Evolutionary conservation across 2,888 invertebrate species (phyloP), one percentile per base, ranked within the genome.

Genomic region (Philereme vetulata): DNA sequence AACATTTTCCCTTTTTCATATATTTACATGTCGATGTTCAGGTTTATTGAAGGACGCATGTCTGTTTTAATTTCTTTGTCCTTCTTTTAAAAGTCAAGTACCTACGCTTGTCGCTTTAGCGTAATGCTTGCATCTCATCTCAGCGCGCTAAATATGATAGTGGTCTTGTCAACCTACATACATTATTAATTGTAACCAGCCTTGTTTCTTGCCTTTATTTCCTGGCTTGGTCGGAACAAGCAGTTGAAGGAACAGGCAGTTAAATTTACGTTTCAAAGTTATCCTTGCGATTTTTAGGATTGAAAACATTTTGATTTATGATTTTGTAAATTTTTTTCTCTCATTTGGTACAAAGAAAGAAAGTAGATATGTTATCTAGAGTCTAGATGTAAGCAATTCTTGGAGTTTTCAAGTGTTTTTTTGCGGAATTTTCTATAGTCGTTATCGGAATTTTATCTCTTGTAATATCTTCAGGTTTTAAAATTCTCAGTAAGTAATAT

Each of bases 1-100:
- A 76, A 77, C 78, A 77, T 77, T 87, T 82, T 81, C 82, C 83
- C 81, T 81, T 82, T 85, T 79, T 75, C 75, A 70, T 81, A 82
- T 85, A 82, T 85, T 84, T 80, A 71, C 80, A 82, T 83, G 70
- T 79, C 72, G 79, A 82, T 82, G 66, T 71, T 56, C 52, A 56
- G 58, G 62, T 72, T 73, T 74, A 77, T 76, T 66, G 65, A 66
- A 71, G 65, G 54, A 56, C 53, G 54, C 2, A 35, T 43, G 32
- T 50, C 43, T 35, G 34, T 43, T 51, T 6, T 33, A 10, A 5
- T 11, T 51, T 51, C 38, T 34, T 42, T 10, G 21, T 49, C 8
- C 36, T 38, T 8, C 36, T 38, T 8, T 49, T 36, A 49, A 36
- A 49, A n/a, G 10, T 40, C 40, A 42, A 42, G 42, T 42, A 5